Evolutionary conservation across 2,113 vertebrate species (phyloP), one percentile per base, ranked within the genome.

Genomic region (Ctenodactylus gundi): DNA sequence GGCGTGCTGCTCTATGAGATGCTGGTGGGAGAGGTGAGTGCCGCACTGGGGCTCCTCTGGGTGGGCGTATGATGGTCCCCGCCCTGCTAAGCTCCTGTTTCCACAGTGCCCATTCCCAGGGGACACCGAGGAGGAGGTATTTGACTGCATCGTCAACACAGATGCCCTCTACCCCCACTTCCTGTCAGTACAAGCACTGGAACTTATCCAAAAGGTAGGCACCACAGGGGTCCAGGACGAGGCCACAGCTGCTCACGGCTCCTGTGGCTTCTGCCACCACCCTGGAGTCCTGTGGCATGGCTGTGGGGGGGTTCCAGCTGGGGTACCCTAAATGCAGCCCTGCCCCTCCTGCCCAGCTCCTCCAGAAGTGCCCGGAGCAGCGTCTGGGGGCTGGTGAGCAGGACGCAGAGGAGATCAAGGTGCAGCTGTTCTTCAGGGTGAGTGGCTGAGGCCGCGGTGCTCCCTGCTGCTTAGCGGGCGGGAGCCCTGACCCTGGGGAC

Each of bases 1-100:
- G 99, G 99, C 0, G 99, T 99, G 58, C 99, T 99, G 78, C 99
- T 99, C 92, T 99, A 99, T 0, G 99, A 99, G 98, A 99, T 99
- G 99, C 98, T 99, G 18, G 99, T 99, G 87, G 99, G 99, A 55
- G 99, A 99, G 99, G 99, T 99, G 81, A 98, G 99, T n/a, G 21
- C 14, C 64, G 60, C 44, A 18, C 34, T 0, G 0, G 0, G 67
- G 17, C 41, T 75, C 39, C 20, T 55, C 20, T 13, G 39, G 72
- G 10, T 49, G 70, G 68, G 72, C 17, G 58, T 27, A 34, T 67
- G 44, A 10, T 18, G 27, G 62, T 39, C 58, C 58, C 68, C 6
- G 21, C 29, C 53, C 68, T 72, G 29, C 62, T 94, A 65, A 95
- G 46, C 88, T 7, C 55, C 72, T 49, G 1, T 93, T 51, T 62